Evolutionary conservation across 2,797 vertebrate species (phyloP).

Genomic region (Pseudocheirus occidentalis): DNA sequence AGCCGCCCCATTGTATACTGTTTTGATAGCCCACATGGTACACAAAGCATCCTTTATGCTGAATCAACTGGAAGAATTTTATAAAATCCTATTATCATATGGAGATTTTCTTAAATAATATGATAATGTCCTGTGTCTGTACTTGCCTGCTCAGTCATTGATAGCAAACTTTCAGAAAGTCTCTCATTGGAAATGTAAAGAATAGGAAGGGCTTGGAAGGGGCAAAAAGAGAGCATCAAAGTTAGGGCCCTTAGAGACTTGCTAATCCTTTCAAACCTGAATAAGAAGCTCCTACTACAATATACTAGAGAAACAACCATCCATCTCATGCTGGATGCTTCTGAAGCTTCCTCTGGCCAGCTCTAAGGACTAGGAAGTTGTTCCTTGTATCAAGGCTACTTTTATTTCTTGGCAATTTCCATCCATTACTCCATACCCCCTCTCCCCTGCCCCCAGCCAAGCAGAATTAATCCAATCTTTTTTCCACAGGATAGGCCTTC

Average conservation of each 20-base stretch:
- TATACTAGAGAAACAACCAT: not conserved
- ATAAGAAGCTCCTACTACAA: not conserved
- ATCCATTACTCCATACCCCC: not conserved
- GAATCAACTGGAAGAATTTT: not conserved
- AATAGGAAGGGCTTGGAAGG: not conserved
- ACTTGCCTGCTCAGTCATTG: not conserved
- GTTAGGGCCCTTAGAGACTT: not conserved
- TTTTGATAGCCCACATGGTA: not conserved
- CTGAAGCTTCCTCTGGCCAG: not conserved
- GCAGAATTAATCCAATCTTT: not conserved
- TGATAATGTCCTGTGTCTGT: not conserved
- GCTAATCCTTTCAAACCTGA: not conserved
- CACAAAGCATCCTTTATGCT: not conserved
- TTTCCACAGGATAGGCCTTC: not conserved
- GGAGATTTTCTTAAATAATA: not conserved
- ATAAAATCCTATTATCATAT: not conserved
- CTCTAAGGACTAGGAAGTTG: not conserved
- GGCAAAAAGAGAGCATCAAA: not conserved
- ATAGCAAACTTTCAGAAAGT: not conserved
- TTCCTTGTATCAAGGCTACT: not conserved
- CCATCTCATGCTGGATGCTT: not conserved
- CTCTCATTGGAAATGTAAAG: not conserved
- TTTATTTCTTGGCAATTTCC: not conserved
- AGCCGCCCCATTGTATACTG: too few relatives aligned
- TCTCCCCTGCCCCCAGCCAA: not conserved